Conservation (phyloP, 2,113 vertebrate genomes). For the Sebastes schlegelii region DNA sequence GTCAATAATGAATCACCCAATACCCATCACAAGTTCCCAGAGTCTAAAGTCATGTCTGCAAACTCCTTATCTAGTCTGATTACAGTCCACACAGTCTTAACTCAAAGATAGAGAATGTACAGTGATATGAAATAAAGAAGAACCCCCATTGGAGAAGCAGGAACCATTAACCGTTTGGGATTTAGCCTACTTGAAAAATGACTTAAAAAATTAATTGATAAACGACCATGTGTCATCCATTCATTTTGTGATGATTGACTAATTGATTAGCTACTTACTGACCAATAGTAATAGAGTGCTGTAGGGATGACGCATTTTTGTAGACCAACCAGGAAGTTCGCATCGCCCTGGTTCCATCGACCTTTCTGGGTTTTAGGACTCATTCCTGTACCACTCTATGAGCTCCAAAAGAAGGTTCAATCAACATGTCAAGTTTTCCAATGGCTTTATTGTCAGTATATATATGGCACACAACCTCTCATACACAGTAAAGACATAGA, state of each 20-base stretch:
- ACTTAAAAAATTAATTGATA: not conserved
- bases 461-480: not conserved
- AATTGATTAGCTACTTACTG: not conserved
- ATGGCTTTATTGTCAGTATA: not conserved
- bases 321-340: too few relatives aligned
- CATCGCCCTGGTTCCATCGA: too few relatives aligned
- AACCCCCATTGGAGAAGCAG: not conserved
- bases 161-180: not conserved
- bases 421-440: not conserved
- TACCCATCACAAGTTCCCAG: not conserved
- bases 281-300: too few relatives aligned
- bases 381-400: too few relatives aligned
- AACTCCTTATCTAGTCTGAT: not conserved
- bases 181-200: not conserved
- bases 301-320: too few relatives aligned
- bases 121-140: not conserved
- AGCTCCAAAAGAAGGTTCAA: not conserved
- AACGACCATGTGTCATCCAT: not conserved
- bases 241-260: not conserved
- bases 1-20: not conserved
- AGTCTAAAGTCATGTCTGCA: not conserved
- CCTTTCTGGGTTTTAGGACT: too few relatives aligned
- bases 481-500: not conserved
- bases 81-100: not conserved
- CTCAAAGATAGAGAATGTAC: not conserved